Evolutionary conservation across 30 jellyfish, hydroid and myxozoan genomes (phyloP), one percentile per base, ranked within the genome.

Genomic region (Catostylus mosaicus): DNA sequence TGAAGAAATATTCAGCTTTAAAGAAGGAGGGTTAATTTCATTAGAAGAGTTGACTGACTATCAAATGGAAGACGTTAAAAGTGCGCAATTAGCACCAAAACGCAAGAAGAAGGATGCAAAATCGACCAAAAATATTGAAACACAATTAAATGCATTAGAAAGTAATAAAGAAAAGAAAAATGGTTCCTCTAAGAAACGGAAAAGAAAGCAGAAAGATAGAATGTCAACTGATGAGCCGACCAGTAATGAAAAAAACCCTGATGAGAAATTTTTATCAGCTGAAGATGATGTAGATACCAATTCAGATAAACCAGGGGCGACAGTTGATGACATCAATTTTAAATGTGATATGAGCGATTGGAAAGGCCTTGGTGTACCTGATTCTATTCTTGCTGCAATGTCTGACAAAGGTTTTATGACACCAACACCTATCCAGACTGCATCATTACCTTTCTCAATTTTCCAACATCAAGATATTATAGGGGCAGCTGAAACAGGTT

Each of bases 401-500:
- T 48, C 80, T 45, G 98, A 93, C 60, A 73, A 78, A 37, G 79
- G 82, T n/a, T 93, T 93, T 54, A 37, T 79, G 10, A 78, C 54
- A 31, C 97, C 97, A 45, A 87, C 97, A 40, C 96, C 97, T 67
- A 93, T 93, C n/a, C 99, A 93, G 68, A 50, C 80, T 5, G 94
- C 84, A 46, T 36, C 94, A 16, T 37, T 93, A 57, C 99, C 99
- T 24, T 69, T 67, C 14, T 96, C 97, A 29, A 87, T 93, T 32
- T 70, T 68, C 31, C 80, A 74, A 31, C 84, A 72, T 30, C 88
- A 94, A 34, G 99, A 94, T 70, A 80, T 89, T 19, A 85, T 94
- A 22, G 99, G 97, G 22, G 99, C 99, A 30, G 99, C 99, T 16
- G 99, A 94, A 80, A 94, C 99, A 57, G 99, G 99, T 8, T 94